These are phyloP conservation scores for Alfaro cultratus DNA, from an alignment of 2,797 vertebrate species.

Conservation along the genomic window DNA sequence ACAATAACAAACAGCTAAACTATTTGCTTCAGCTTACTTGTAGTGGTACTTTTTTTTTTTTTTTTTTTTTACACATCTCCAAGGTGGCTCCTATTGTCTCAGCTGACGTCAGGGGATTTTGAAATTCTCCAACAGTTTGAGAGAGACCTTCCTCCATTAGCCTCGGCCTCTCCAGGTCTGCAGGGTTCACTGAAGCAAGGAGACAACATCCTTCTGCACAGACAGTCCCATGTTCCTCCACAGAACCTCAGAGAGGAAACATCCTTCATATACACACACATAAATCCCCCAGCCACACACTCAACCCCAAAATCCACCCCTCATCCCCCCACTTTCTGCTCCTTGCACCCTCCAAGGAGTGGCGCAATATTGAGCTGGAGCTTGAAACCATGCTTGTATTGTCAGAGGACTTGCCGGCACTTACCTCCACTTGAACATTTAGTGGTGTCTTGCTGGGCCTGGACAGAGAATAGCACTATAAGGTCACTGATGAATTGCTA, in stretches of 20 bases:
- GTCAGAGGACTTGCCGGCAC: slow-evolving; percentile 88
- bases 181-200: slow-evolving; percentile 81
- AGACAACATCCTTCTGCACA: slow-evolving; percentile 77
- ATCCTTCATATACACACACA: slow-evolving; percentile 20
- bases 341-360: slow-evolving; percentile 77
- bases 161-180: slow-evolving; percentile 42
- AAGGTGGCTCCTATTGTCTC: slow-evolving; percentile 44
- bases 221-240: slow-evolving; percentile 67
- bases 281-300: slow-evolving; percentile 48
- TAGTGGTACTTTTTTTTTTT: background rate
- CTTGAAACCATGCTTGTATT: slow-evolving; percentile 88
- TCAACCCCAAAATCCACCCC: slow-evolving; percentile 45
- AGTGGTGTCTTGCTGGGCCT: slow-evolving; percentile 86
- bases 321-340: slow-evolving; percentile 64
- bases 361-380: slow-evolving; percentile 84
- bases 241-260: slow-evolving; percentile 40
- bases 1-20: background rate
- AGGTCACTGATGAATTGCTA: slow-evolving; percentile 84
- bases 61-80: slow-evolving; percentile 5
- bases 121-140: slow-evolving; percentile 38
- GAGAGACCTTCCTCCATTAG: slow-evolving; percentile 47
- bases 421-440: slow-evolving; percentile 90
- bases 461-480: slow-evolving; percentile 92
- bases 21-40: slow-evolving; percentile 8
- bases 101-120: slow-evolving; percentile 52